These are phyloP conservation scores for Colinus virginianus DNA, from an alignment of 2,113 vertebrate genomes.

Conservation along the genomic window DNA sequence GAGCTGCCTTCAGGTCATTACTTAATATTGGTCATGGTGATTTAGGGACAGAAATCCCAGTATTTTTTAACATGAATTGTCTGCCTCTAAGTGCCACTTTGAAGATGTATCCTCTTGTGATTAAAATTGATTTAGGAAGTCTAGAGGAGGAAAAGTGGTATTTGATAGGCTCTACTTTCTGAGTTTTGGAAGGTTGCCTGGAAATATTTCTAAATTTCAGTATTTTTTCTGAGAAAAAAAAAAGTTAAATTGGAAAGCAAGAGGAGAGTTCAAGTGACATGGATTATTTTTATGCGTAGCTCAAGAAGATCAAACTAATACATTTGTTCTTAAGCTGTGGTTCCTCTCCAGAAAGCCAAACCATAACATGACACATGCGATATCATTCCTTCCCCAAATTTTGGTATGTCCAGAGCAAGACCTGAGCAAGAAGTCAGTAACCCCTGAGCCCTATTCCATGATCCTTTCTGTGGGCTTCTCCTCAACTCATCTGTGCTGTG, in stretches of 20 bases:
- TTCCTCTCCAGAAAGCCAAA: conserved; percentile 6
- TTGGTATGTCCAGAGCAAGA: not conserved
- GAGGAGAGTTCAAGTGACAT: not conserved
- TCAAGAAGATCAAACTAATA: conserved; percentile 19
- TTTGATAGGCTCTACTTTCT: conserved; percentile 3
- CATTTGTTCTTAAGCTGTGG: not conserved
- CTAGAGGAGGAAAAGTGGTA: not conserved
- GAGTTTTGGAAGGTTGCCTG: conserved; percentile 43
- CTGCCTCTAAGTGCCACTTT: conserved; percentile 28
- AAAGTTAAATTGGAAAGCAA: not conserved
- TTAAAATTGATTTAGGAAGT: conserved; percentile 41
- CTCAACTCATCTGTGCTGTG: not conserved
- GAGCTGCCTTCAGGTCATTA: not conserved
- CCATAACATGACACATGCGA: not conserved
- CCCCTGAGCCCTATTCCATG: not conserved
- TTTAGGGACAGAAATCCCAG: conserved; percentile 30
- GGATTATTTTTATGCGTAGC: not conserved
- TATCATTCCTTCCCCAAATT: not conserved
- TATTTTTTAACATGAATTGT: not conserved
- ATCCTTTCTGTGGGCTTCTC: not conserved
- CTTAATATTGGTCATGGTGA: conserved; percentile 33
- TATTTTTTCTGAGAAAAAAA: conserved; percentile 24
- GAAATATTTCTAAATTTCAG: conserved; percentile 35
- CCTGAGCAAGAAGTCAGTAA: not conserved
- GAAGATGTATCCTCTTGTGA: conserved; percentile 13